Evolutionary conservation across 2,888 invertebrate genomes (phyloP).

Genomic region (Troides helena): DNA sequence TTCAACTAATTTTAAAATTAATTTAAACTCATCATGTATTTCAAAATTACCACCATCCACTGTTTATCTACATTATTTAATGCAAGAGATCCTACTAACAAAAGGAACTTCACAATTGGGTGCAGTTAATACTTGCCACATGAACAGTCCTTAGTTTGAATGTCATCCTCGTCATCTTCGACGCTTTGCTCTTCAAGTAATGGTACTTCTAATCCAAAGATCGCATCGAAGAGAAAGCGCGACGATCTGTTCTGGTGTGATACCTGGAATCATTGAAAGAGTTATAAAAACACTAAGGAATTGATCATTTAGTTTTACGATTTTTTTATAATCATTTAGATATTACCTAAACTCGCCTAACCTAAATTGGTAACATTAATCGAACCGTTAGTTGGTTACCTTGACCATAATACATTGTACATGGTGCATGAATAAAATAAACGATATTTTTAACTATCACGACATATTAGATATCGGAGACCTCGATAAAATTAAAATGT

Average conservation of each 20-base stretch:
- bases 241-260: conserved; percentile 78
- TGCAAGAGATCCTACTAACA: not conserved
- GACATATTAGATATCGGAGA: too few species aligned
- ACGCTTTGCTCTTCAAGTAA: conserved; percentile 79
- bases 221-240: conserved; percentile 86
- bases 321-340: too few species aligned
- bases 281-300: not conserved
- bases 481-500: too few species aligned
- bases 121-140: conserved; percentile 82
- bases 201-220: conserved; percentile 83
- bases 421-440: too few species aligned
- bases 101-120: not conserved
- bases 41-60: not conserved
- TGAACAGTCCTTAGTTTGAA: conserved; percentile 83
- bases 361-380: too few species aligned
- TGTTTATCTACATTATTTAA: not conserved
- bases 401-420: too few species aligned
- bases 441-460: too few species aligned
- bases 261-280: conserved; percentile 51
- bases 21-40: not conserved
- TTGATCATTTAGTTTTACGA: too few species aligned
- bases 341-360: too few species aligned
- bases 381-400: too few species aligned
- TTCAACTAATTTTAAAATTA: too few species aligned
- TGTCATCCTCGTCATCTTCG: conserved; percentile 78